These are phyloP conservation scores for Eupithecia exiguata DNA, from an alignment of 2,888 invertebrate genomes.

Conservation along the genomic window DNA sequence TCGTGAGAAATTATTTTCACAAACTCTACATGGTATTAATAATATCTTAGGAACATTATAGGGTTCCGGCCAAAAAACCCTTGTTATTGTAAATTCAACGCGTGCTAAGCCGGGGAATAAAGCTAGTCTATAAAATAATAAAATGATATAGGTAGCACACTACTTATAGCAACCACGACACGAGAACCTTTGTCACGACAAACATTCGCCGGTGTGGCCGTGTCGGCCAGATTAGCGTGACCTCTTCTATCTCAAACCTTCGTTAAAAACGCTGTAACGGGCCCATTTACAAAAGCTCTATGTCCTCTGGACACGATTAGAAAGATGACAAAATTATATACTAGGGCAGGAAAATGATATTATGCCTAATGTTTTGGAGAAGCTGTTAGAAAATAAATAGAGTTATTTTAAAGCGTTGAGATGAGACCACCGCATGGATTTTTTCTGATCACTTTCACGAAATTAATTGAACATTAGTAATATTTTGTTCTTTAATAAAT, in stretches of 20 bases:
- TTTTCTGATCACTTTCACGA: slow-evolving; percentile 7
- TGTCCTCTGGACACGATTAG: slow-evolving; percentile 46
- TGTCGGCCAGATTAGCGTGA: slow-evolving; percentile 48
- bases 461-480: background rate
- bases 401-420: slow-evolving; percentile 48
- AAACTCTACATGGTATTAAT: too few relatives aligned
- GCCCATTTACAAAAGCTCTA: slow-evolving; percentile 43
- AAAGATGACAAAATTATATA: slow-evolving; percentile 66
- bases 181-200: slow-evolving; percentile 59
- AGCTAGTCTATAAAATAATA: slow-evolving; percentile 12
- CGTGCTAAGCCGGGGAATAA: too few relatives aligned
- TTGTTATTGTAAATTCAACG: too few relatives aligned
- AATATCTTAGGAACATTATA: too few relatives aligned
- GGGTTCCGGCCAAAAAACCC: too few relatives aligned
- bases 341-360: slow-evolving; percentile 63
- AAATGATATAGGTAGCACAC: slow-evolving; percentile 34
- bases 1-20: too few relatives aligned
- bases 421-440: slow-evolving; percentile 31
- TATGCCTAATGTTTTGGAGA: slow-evolving; percentile 57
- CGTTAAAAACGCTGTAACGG: background rate
- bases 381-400: slow-evolving; percentile 57
- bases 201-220: slow-evolving; percentile 67
- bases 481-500: background rate
- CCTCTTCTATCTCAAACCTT: slow-evolving; percentile 39
- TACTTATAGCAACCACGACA: slow-evolving; percentile 48